Evolutionary conservation across 1,140 invertebrate genomes (phyloP).

Genomic region (Philopotamus ludificatus): DNA sequence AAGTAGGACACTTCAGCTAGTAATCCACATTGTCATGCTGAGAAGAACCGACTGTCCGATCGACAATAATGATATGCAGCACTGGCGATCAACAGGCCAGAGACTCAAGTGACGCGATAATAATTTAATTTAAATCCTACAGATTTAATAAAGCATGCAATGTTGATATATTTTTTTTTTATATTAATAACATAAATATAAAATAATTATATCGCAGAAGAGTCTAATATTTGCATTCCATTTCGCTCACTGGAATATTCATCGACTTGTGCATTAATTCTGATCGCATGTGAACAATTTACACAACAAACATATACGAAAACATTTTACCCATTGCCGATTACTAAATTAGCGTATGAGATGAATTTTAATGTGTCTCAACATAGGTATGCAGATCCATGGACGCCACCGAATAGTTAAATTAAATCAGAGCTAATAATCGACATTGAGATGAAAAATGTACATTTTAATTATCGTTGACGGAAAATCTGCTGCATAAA

Average conservation of each 20-base stretch:
- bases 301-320: conserved; percentile 32
- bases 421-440: too few relatives aligned
- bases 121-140: too few relatives aligned
- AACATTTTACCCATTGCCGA: conserved; percentile 30
- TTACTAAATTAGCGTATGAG: conserved; percentile 31
- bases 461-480: too few relatives aligned
- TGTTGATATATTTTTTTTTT: too few relatives aligned
- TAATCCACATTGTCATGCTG: conserved; percentile 8
- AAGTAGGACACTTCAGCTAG: conserved; percentile 2
- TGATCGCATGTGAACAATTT: conserved; percentile 22
- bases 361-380: conserved; percentile 31
- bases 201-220: neutral
- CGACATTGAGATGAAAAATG: too few relatives aligned
- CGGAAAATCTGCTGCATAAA: too few relatives aligned
- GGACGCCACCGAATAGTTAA: too few relatives aligned
- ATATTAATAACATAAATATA: neutral
- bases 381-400: too few relatives aligned
- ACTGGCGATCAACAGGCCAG: neutral
- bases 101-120: neutral
- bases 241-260: too few relatives aligned
- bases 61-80: neutral
- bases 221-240: too few relatives aligned
- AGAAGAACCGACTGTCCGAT: neutral
- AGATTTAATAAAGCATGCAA: too few relatives aligned
- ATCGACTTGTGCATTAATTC: too few relatives aligned